Evolutionary conservation across 2,888 invertebrate genomes (phyloP).

Genomic region (Protonemura montana): DNA sequence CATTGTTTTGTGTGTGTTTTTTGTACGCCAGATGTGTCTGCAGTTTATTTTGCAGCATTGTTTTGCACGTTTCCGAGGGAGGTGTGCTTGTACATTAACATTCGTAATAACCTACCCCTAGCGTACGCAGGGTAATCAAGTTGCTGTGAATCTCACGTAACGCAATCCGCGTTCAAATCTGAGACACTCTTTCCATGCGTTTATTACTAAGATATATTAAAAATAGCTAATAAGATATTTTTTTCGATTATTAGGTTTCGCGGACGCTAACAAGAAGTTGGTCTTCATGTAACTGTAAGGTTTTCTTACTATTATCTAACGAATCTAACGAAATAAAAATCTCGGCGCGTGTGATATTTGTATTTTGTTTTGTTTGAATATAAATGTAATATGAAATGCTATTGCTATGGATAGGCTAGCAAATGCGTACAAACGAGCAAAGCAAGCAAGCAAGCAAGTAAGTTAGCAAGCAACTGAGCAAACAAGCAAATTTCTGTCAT

Average conservation of each 20-base stretch:
- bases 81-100: not conserved
- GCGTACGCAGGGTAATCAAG: not conserved
- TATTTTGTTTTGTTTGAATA: not conserved
- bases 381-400: not conserved
- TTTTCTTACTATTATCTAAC: no score
- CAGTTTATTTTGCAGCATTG: not conserved
- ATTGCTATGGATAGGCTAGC: not conserved
- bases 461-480: not conserved
- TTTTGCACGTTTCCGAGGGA: not conserved
- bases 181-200: not conserved
- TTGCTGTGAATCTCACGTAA: not conserved
- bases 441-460: not conserved
- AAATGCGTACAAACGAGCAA: not conserved
- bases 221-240: no score
- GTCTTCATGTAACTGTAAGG: no score
- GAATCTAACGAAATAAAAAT: not conserved
- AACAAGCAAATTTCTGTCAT: slow-evolving; percentile 3
- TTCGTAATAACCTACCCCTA: not conserved
- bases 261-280: no score
- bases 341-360: not conserved
- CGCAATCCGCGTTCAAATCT: not conserved
- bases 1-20: slow-evolving; percentile 5
- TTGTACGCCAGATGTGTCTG: slow-evolving; percentile 20
- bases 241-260: no score
- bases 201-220: not conserved